These are phyloP conservation scores for Apamea anceps DNA, from an alignment of 2,888 invertebrate species.

Conservation along the genomic window DNA sequence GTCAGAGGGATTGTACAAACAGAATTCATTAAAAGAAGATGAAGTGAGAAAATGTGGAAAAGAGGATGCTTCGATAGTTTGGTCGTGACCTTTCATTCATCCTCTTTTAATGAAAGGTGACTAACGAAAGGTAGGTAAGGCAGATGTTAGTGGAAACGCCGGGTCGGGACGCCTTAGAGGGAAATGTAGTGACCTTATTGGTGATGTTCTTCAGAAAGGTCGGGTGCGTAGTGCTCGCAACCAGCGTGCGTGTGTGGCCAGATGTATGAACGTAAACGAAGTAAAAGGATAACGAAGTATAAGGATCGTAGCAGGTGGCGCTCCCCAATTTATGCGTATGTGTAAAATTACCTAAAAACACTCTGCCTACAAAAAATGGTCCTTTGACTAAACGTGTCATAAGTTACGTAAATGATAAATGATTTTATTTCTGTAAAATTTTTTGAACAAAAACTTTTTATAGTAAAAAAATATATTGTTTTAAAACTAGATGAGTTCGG, in stretches of 20 bases:
- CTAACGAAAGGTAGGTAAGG: background rate
- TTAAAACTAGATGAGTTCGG: background rate
- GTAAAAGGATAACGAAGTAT: background rate
- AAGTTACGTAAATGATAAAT: background rate
- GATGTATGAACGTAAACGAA: background rate
- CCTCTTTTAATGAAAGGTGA: background rate
- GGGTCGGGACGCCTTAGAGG: background rate
- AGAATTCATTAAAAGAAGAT: background rate
- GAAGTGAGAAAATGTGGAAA: too few species aligned
- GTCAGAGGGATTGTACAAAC: background rate
- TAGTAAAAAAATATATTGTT: background rate
- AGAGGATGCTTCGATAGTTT: background rate
- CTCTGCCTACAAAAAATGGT: background rate
- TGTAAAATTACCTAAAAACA: background rate
- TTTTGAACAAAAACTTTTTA: background rate
- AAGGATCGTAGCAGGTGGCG: background rate
- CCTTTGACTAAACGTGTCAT: background rate
- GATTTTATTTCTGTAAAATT: background rate
- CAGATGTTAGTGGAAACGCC: background rate
- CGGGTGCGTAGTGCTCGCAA: background rate
- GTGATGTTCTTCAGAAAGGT: background rate
- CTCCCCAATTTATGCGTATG: background rate
- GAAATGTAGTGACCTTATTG: background rate
- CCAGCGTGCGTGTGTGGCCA: background rate
- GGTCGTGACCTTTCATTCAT: background rate